Percentiles rank a stretch among this genome's conserved stretches.
Evolutionary conservation across 2,888 invertebrate genomes (phyloP).

Genomic region (Leucozona laternaria): DNA sequence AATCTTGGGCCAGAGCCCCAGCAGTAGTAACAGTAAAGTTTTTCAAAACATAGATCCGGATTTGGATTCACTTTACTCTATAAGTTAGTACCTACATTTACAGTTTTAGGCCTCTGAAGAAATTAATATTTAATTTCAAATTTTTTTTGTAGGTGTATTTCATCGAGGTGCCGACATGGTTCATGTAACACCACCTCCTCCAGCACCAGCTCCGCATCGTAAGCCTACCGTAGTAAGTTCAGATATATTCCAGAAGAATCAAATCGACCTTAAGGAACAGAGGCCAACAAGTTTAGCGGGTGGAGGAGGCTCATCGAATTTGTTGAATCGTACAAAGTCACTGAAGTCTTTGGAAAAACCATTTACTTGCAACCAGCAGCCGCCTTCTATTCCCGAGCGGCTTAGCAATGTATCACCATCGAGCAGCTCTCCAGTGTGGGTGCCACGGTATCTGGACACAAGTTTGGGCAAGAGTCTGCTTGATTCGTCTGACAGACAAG

Average conservation of each 20-base stretch:
- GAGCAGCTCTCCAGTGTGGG: constrained; percentile 87
- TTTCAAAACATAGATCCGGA: constrained; percentile 85
- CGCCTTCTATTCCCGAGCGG: constrained; percentile 82
- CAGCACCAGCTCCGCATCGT: constrained; percentile 90
- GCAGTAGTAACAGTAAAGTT: constrained; percentile 82
- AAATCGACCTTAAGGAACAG: constrained; percentile 59
- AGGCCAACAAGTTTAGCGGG: constrained; percentile 44
- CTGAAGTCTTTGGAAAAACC: constrained; percentile 60
- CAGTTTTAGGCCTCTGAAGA: neutral
- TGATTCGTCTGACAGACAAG: constrained; percentile 85
- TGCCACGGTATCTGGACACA: constrained; percentile 86
- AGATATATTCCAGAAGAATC: constrained; percentile 69
- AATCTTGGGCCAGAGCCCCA: constrained; percentile 81
- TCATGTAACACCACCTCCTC: constrained; percentile 88
- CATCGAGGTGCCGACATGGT: constrained; percentile 82
- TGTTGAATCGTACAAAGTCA: constrained; percentile 62
- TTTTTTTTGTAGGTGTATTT: constrained; percentile 80
- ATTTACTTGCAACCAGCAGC: constrained; percentile 74
- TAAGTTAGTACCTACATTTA: constrained; percentile 85
- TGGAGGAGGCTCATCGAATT: constrained; percentile 39
- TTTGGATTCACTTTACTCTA: constrained; percentile 90
- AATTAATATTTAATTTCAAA: neutral
- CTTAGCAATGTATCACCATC: constrained; percentile 81
- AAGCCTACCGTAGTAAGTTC: constrained; percentile 82
- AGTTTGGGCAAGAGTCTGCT: constrained; percentile 79